Evolutionary conservation across 2,113 vertebrate genomes (phyloP), one percentile per base, ranked within the genome.

Genomic region (Bos javanicus): DNA sequence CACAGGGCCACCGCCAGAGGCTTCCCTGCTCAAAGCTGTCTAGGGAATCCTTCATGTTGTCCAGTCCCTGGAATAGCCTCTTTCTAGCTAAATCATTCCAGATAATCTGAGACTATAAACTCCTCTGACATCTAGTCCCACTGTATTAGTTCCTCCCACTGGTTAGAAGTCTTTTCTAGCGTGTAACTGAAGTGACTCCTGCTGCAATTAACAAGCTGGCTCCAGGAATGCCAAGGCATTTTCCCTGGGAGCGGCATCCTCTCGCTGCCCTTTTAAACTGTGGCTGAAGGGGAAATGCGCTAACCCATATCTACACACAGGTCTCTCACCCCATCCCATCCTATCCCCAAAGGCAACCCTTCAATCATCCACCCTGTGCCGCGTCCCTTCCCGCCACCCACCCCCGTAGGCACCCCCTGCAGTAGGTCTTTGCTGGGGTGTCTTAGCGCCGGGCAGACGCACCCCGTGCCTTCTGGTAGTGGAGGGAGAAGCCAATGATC

Each of bases 401-500:
- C 5, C 15, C 7, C 10, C 17, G 16, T 11, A 25, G 4, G 25
- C 17, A 3, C 19, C 71, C 86, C 26, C 48, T 1, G 6, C 2
- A 25, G 0, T 0, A 71, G n/a, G 50, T 50, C 33, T 50, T 50
- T 1, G 19, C 50, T 13, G 64, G 19, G 16, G 56, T 6, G 6
- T n/a, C 48, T 17, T 16, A 76, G 59, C n/a, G n/a, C 48, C 0
- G 16, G 9, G 76, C 15, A 19, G 88, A 98, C 98, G 5, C 98
- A 99, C 99, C 99, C 96, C 99, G 98, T 21, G 99, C 99, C 14
- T 99, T 99, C 94, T 99, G 99, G 98, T 99, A 99, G 98, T 99
- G 99, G 7, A 99, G 99, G 0, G 99, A 99, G 98, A 99, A 99
- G 96, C 99, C 99, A 0, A 99, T 99, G 98, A 99, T 99, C 98